Evolutionary conservation across 1,140 invertebrate genomes (phyloP), one percentile per base, ranked within the genome.

Genomic region (Neodiprion virginianus): DNA sequence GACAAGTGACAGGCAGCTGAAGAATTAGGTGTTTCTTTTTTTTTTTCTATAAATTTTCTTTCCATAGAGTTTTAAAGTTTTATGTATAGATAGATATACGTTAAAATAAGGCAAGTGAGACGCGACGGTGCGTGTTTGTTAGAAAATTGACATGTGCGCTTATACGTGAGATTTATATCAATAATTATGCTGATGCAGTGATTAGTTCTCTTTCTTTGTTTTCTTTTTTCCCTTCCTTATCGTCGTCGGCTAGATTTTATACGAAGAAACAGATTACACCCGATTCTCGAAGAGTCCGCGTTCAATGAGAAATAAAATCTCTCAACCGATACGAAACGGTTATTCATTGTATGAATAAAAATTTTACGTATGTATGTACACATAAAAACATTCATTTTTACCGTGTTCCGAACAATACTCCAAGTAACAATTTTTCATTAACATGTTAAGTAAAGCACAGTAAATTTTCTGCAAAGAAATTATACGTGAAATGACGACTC

Each of bases 91-190:
- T 40, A 40, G 2, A 40, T 61, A 61, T 12, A 61, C 53, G 53
- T 61, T 17, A 61, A 61, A 61, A 61, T 65, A 79, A 79, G 78
- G 69, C 74, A 69, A 75, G 73, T 72, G 74, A 78, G 65, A 74
- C 75, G 75, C 70, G 77, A 73, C 77, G 65, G 5, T 74, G 74
- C 65, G 48, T 75, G 75, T 14, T 14, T 71, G 72, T 65, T 53
- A 48, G 8, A 82, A 80, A 82, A 82, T 82, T 81, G 80, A 82
- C 81, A 72, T 80, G 74, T 81, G 80, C 79, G 78, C 79, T 61
- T 61, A 61, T 40, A 40, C 3, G 53, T 61, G n/a, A 61, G 53
- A 61, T 8, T 12, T 17, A 61, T 61, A n/a, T 61, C 1, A 61
- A 61, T 61, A 61, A 11, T 12, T 61, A n/a, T 61, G 53, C 53